Conservation (phyloP, 2,113 vertebrate genomes). For the Macroglossus sobrinus region DNA sequence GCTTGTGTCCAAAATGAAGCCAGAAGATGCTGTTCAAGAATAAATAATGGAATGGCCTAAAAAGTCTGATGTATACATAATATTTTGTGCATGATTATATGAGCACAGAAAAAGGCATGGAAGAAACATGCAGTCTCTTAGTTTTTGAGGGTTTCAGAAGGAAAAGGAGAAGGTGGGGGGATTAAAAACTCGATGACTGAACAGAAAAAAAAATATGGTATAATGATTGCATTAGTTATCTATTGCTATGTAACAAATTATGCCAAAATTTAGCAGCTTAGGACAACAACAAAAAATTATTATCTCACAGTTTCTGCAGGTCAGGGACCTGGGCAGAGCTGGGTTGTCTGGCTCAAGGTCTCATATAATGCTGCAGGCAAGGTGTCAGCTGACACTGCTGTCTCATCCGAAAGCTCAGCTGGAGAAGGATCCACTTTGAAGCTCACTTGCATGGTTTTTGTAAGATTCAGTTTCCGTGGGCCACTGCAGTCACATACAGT, state of each 20-base stretch:
- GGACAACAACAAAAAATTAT: neutral
- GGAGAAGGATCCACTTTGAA: neutral
- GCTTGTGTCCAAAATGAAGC: neutral
- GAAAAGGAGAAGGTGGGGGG: neutral
- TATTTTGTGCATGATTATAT: neutral
- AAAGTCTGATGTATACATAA: neutral
- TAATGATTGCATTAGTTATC: neutral
- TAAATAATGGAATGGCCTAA: neutral
- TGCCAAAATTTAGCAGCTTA: neutral
- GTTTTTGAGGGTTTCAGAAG: neutral
- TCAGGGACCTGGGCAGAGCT: neutral
- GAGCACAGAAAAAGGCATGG: neutral
- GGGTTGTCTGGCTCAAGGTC: neutral
- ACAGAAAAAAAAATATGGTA: neutral
- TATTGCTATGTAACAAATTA: neutral
- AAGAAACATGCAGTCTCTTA: neutral
- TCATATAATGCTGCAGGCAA: neutral
- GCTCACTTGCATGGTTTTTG: neutral
- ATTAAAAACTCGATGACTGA: neutral
- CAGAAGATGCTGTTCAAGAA: neutral
- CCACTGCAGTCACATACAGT: neutral
- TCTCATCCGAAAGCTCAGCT: rapidly evolving
- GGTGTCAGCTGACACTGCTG: neutral
- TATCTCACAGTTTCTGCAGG: neutral
- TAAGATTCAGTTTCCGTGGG: neutral